phyloP scores from a whole-genome alignment of 1,140 invertebrate genomes.

The Drosophila gunungcola region DNA sequence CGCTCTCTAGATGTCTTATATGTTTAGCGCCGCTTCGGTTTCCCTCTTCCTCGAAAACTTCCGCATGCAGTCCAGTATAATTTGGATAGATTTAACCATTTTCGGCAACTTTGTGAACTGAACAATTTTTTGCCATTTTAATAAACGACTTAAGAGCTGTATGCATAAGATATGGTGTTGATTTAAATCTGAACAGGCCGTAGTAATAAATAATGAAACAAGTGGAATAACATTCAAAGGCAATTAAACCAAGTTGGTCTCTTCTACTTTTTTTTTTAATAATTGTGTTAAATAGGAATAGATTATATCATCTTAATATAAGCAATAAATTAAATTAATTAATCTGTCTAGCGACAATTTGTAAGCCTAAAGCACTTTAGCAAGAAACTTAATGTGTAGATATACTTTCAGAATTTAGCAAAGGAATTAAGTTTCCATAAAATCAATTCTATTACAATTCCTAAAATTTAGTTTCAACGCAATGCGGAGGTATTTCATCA shows the following conservation, averaged over 20 bases:
- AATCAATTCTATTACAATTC: not conserved
- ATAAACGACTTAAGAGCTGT: not conserved
- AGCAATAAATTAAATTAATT: not conserved
- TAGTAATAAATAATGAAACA: constrained; percentile 5
- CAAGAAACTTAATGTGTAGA: too few species aligned
- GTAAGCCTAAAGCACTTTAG: too few species aligned
- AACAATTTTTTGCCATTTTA: constrained; percentile 16
- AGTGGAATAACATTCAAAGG: not conserved
- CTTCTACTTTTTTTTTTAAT: not conserved
- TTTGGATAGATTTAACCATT: constrained; percentile 23
- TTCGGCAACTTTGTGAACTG: constrained; percentile 17
- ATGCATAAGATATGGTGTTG: not conserved
- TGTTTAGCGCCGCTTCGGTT: constrained; percentile 34
- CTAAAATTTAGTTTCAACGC: not conserved
- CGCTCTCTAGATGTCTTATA: constrained; percentile 46
- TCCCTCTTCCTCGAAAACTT: constrained; percentile 58
- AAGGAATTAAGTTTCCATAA: too few species aligned
- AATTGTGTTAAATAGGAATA: not conserved
- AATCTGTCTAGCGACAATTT: too few species aligned
- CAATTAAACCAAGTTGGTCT: not conserved
- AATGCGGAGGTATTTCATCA: constrained; percentile 14
- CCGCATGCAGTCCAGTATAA: constrained; percentile 61
- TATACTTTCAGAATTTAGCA: too few species aligned
- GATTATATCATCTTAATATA: not conserved
- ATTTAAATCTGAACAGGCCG: not conserved